Base-by-base conservation (phyloP, 2,113 vertebrate genomes). In the Struthidea cinerea region DNA sequence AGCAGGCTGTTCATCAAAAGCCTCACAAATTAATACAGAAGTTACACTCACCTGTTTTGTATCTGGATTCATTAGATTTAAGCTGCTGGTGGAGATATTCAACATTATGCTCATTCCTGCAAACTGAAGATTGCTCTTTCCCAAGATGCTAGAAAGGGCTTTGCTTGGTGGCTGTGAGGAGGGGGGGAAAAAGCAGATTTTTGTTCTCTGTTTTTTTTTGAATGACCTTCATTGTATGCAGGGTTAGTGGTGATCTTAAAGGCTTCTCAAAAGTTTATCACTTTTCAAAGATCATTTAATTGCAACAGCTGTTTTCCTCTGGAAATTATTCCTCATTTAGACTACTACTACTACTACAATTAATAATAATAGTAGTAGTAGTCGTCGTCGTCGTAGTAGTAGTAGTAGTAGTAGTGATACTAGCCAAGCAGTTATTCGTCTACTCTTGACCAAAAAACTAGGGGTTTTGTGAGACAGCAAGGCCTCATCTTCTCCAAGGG, bases 71-170 rank as follows among this genome's bases (percentile, higher is more conserved):
- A 99, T 99, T 92, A 99, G 98, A 96, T 99, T 99, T 97, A 99
- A 98, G 96, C 99, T 99, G 98, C 98, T 99, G 44, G 99, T 99
- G 64, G 99, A 99, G 94, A 99, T 99, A 97, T 99, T 99, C 92
- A 99, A 97, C 90, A 99, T 99, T 97, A 99, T 99, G 93, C 97
- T 99, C 99, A 99, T 99, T 61, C 99, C 99, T 49, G 99, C 98
- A 93, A 99, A 99, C 98, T 99, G 99, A 73, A 99, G 98, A 96
- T 99, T 99, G 97, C 99, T 99, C 97, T 99, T 99, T 55, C 99
- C 99, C 94, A 99, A 94, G 96, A 99, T 99, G 94, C 96, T 99
- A 92, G 99, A 99, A 90, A 99, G 97, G 93, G 98, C 97, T 98
- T 99, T 99, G 92, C 98, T 99, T 5, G 99, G 98, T 90, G 99